Base-by-base conservation (phyloP, 2,113 vertebrate species). In the Hippocampus zosterae region DNA sequence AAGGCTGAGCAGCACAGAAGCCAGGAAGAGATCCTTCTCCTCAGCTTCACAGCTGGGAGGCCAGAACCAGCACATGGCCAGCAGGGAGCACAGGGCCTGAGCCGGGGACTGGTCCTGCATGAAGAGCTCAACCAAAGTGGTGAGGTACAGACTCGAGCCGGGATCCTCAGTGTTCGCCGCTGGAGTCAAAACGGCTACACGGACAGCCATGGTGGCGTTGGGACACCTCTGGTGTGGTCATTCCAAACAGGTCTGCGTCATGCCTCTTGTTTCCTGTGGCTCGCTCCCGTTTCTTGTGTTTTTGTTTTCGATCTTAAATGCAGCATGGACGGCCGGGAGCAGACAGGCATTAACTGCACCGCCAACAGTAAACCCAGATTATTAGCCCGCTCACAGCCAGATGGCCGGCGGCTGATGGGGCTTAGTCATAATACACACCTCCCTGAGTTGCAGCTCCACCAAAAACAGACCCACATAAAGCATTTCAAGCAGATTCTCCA, bases 351-450 rank as follows among this genome's bases (percentile, higher is more conserved):
- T 79, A 82, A 87, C 80, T 7, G 64, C 42, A 64, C 84, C 76
- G 81, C 77, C 78, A 76, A 78, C 76, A 68, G 72, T 91, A 92
- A 92, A 66, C 79, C 85, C 84, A 89, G 92, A 91, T 94, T 94
- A 94, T 92, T 89, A 91, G 87, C 68, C 89, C 84, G 74, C 84
- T 90, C 75, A 75, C 19, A 62, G 76, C 92, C 93, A 93, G 93
- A 94, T 94, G 93, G 88, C 85, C 94, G 93, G 87, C 85, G 82
- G 67, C 85, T 89, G 91, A 90, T 88, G 83, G 88, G 33, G 87
- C 76, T 92, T 92, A 91, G 81, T 85, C 85, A 86, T 77, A 83
- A 84, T 76, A 70, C 75, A 79, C 70, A 70, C 73, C 55, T 63
- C 61, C 61, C 65, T 16, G 68, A 69, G 80, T 65, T 64, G 75